Evolutionary conservation across 2,113 vertebrate genomes (phyloP).

Genomic region (Cathartes aura): DNA sequence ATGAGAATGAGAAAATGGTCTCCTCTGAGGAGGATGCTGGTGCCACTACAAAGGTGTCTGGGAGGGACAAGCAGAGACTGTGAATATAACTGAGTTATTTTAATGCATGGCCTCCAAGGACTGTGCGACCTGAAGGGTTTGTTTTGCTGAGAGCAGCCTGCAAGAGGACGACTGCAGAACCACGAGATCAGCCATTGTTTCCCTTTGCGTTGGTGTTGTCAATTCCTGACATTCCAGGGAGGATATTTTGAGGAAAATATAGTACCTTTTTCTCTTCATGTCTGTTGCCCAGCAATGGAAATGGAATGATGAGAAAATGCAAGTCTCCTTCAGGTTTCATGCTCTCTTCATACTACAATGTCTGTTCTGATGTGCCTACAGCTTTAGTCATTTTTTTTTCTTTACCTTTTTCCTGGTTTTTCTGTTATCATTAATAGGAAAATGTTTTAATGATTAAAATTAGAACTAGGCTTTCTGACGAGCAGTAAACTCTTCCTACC

Average conservation of each 20-base stretch:
- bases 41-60: not conserved
- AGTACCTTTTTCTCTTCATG: not conserved
- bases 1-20: not conserved
- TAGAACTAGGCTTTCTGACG: not conserved
- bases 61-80: not conserved
- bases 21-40: not conserved
- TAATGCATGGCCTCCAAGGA: not conserved
- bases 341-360: not conserved
- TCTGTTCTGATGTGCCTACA: not conserved
- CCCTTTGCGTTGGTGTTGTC: not conserved
- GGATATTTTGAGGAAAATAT: constrained; percentile 1
- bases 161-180: not conserved
- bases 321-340: not conserved
- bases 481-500: not conserved
- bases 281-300: not conserved
- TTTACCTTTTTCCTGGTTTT: not conserved
- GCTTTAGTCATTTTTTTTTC: not conserved
- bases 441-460: not conserved
- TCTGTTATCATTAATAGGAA: not conserved
- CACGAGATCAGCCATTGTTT: not conserved
- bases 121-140: not conserved
- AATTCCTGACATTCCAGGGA: not conserved
- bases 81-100: constrained; percentile 11
- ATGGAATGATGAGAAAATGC: not conserved
- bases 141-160: not conserved